Evolutionary conservation across 2,113 vertebrate genomes (phyloP).

Genomic region (Gymnobelideus leadbeateri): DNA sequence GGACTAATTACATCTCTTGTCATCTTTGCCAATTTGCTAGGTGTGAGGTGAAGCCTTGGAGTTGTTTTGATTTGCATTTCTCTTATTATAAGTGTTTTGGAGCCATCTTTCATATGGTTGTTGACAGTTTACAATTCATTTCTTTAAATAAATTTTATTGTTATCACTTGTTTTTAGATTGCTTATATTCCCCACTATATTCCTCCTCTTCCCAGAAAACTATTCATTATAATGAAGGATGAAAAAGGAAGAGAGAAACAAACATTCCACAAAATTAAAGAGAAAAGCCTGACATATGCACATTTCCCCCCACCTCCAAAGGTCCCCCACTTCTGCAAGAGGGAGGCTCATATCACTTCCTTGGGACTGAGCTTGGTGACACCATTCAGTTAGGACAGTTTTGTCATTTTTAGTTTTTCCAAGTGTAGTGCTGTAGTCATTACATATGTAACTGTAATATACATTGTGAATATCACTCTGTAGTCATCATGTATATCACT

Average conservation of each 20-base stretch:
- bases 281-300: neutral
- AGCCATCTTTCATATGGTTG: neutral
- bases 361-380: neutral
- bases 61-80: neutral
- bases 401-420: neutral
- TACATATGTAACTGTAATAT: neutral
- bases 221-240: neutral
- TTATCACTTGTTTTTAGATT: neutral
- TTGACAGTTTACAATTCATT: neutral
- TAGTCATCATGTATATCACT: neutral
- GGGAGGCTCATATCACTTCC: neutral
- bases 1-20: neutral
- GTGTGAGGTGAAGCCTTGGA: neutral
- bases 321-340: neutral
- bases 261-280: neutral
- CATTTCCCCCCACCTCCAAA: neutral
- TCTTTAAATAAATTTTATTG: neutral
- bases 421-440: neutral
- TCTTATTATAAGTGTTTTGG: neutral
- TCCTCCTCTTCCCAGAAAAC: neutral
- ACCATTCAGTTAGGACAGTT: neutral
- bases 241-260: neutral
- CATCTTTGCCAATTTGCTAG: conserved; percentile 3
- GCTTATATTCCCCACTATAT: neutral
- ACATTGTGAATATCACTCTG: neutral